Evolutionary conservation across 2,888 invertebrate genomes (phyloP), one percentile per base, ranked within the genome.

Genomic region (Perdita meconis): DNA sequence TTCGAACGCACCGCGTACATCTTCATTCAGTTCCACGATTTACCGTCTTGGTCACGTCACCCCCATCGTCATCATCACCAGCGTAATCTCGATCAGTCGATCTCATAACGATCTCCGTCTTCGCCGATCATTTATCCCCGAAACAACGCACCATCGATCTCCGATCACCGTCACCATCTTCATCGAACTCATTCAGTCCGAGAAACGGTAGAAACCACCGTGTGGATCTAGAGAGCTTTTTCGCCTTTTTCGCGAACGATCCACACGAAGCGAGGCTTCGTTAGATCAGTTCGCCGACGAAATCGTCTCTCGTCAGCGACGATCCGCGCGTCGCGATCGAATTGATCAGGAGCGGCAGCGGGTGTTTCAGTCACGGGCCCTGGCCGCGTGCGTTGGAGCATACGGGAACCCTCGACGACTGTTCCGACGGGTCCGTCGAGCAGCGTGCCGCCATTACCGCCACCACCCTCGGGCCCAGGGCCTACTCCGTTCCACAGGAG

Each of bases 351-450:
- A 80, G 79, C 79, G 79, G 82, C 86, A 90, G 90, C 87, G 89
- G 90, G 88, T 90, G 90, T 90, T 90, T 90, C 90, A 90, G 90
- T 88, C 88, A 85, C 87, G 86, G 88, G 88, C 82, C 88, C 87
- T 86, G 87, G 88, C 81, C 90, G 89, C 80, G 89, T 89, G 81
- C 89, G 89, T 85, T 90, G 90, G 90, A 90, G 86, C 88, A 89
- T 90, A 89, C 86, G 89, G 85, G 89, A 90, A 87, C 86, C 90
- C 82, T 87, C 89, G 83, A 86, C 88, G 80, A 78, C 82, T 82
- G 81, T 82, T 81, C 81, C 87, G 80, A 82, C 84, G 81, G 83
- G 78, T 83, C 81, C 84, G 81, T 84, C 89, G 80, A 83, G 84
- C 85, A 85, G 86, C 86, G 86, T 78, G 86, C 88, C 86, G 78